phyloP scores from a whole-genome alignment of 2,113 vertebrate genomes.

The Malaclemys terrapin region DNA sequence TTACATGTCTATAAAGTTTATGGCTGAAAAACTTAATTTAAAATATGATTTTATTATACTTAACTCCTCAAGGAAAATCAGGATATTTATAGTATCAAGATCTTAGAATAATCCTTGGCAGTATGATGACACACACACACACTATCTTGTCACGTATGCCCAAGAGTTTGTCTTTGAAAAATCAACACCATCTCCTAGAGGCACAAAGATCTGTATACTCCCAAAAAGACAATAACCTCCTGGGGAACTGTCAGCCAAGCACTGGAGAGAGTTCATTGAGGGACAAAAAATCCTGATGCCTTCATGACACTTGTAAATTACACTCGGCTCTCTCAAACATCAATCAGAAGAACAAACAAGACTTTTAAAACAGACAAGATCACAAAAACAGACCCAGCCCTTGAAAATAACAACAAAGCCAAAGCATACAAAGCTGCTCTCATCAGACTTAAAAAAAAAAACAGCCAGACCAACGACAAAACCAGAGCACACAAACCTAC shows the following conservation, averaged over 20 bases:
- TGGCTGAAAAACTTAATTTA: background rate
- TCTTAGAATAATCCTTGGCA: background rate
- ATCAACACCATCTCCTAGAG: background rate
- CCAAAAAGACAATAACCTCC: background rate
- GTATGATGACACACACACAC: background rate
- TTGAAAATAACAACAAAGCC: constrained; percentile 21
- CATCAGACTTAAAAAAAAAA: constrained; percentile 34
- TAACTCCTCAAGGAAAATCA: background rate
- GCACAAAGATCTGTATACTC: background rate
- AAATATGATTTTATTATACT: background rate
- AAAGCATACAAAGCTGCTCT: constrained; percentile 42
- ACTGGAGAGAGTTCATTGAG: background rate
- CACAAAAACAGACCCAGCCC: constrained; percentile 22
- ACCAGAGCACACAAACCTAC: background rate
- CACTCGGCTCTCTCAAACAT: background rate
- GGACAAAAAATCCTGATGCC: background rate
- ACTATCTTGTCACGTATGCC: background rate
- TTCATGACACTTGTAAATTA: background rate
- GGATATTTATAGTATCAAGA: background rate
- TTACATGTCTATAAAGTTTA: background rate
- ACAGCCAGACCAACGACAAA: constrained; percentile 27
- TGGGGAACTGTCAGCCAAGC: background rate
- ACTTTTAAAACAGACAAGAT: background rate
- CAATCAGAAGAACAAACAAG: constrained; percentile 50
- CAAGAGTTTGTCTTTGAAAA: background rate